Evolutionary conservation across 2,113 vertebrate genomes (phyloP), one percentile per base, ranked within the genome.

Genomic region (Macquaria ambigua): DNA sequence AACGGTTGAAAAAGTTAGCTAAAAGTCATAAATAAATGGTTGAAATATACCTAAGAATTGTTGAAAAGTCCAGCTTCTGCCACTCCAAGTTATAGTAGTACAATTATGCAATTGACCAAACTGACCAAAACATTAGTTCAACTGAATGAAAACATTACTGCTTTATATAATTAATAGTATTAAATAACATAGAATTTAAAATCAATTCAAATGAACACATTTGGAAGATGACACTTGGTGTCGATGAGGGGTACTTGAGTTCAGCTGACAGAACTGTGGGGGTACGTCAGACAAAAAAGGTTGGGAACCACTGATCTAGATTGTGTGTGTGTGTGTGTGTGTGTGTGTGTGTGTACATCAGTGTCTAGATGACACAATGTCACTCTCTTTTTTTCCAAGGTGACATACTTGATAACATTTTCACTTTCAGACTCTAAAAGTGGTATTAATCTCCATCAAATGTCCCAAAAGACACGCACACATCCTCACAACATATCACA

Each of bases 361-460:
- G 61, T 12, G 10, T 58, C 31, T 21, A 5, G 58, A 55, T 84
- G 67, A 82, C 9, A 82, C 63, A 39, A 37, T 75, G 74, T 83
- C 79, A n/a, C 72, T 39, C 43, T 23, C 48, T 64, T 69, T 77
- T 81, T 23, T 4, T 66, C 61, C 56, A 71, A 82, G 66, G 72
- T 52, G 82, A 90, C 83, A 82, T 63, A 74, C 76, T 88, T 78
- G 79, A 86, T 87, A 85, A 90, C 88, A 90, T 90, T 94, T 90
- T 85, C 85, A 85, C 77, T 86, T 84, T 90, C 76, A 67, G 89
- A 64, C 62, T 84, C 81, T 77, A 67, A 77, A 89, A 84, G 84
- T 83, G 55, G 83, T 84, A 83, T 85, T 85, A 88, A 88, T 86
- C 83, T 88, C 73, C 63, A 88, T 83, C 88, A 79, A 81, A 71